phyloP scores from a whole-genome alignment of 2,888 invertebrate genomes.

The Rhagophthalmus giganteus region DNA sequence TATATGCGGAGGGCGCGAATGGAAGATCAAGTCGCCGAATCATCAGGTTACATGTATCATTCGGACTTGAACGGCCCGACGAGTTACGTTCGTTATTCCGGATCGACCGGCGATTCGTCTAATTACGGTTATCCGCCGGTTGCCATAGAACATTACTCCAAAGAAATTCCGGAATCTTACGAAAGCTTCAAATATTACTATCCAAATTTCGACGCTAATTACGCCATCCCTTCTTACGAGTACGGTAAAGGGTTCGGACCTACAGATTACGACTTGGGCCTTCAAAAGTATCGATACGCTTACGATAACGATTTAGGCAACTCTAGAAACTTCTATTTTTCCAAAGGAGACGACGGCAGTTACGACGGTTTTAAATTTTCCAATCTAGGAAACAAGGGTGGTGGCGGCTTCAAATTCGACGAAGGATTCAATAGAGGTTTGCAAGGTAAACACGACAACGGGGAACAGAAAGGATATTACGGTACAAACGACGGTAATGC shows the following conservation, averaged over 20 bases:
- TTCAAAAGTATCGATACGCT: conserved; percentile 4
- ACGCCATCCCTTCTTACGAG: background rate
- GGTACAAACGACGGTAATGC: conserved; percentile 60
- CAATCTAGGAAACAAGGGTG: conserved; percentile 61
- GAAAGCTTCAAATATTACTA: conserved; percentile 14
- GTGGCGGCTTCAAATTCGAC: conserved; percentile 60
- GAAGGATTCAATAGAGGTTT: conserved; percentile 62
- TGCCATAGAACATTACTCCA: conserved; percentile 43
- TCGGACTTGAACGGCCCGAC: conserved; percentile 58
- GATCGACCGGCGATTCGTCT: too few species aligned
- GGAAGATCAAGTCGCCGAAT: conserved; percentile 63
- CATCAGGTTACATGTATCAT: conserved; percentile 62
- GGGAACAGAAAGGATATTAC: conserved; percentile 60
- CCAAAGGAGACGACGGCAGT: conserved; percentile 55
- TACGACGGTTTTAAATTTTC: conserved; percentile 58
- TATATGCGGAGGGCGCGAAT: conserved; percentile 46
- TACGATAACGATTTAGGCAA: conserved; percentile 10
- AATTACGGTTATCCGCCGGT: conserved; percentile 36
- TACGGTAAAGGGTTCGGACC: conserved; percentile 1
- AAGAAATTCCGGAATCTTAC: conserved; percentile 39
- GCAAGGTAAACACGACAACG: conserved; percentile 60
- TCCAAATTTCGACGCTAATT: conserved; percentile 3
- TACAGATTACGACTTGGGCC: conserved; percentile 1
- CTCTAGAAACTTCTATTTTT: conserved; percentile 3
- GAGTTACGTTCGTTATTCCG: conserved; percentile 57